phyloP scores from a whole-genome alignment of 2,888 invertebrate species.

The Linnaemya tessellans region DNA sequence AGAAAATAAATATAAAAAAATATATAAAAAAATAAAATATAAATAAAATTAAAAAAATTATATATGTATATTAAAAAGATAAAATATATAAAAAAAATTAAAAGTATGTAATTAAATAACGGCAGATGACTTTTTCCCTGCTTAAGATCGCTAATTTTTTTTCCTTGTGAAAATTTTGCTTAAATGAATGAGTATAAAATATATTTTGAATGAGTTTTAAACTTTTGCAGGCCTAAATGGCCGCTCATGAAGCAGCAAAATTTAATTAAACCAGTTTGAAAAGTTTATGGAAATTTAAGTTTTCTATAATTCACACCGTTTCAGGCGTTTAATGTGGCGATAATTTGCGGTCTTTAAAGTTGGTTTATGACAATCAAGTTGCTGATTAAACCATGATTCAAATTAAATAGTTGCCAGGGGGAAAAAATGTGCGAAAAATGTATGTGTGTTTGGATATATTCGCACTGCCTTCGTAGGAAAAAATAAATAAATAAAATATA shows the following conservation, averaged over 20 bases:
- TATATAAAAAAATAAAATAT: too few species aligned
- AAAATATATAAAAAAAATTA: too few species aligned
- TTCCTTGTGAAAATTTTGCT: background rate
- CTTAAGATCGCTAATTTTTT: too few species aligned
- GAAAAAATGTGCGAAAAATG: background rate
- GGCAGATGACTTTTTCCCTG: background rate
- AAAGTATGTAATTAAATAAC: too few species aligned
- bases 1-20: too few species aligned
- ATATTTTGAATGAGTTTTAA: background rate
- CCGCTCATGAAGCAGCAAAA: background rate
- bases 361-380: conserved; percentile 12
- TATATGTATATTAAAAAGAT: too few species aligned
- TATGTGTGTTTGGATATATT: background rate
- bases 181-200: background rate
- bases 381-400: conserved; percentile 46
- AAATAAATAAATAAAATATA: background rate
- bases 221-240: background rate
- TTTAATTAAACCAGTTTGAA: conserved; percentile 43
- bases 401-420: conserved; percentile 36
- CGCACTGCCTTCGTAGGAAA: conserved; percentile 12
- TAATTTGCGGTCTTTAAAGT: conserved; percentile 49
- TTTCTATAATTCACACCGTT: conserved; percentile 35
- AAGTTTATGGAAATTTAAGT: background rate
- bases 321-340: conserved; percentile 11
- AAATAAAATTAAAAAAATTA: too few species aligned